Evolutionary conservation across 2,888 invertebrate species (phyloP), one percentile per base, ranked within the genome.

Genomic region (Troglohyphantes excavatus): DNA sequence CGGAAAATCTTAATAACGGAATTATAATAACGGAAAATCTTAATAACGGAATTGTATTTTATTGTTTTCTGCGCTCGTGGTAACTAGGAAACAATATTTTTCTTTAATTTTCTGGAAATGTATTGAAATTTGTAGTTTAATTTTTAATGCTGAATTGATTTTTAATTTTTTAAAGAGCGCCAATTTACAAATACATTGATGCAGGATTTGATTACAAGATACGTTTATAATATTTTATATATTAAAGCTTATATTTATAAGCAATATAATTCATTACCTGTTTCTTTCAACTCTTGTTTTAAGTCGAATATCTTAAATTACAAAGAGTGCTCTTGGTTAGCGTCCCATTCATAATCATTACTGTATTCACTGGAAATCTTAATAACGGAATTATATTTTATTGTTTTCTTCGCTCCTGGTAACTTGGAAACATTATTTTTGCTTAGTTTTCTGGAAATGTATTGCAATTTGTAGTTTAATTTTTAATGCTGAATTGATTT

Each of bases 291-390:
- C 26, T 39, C 26, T 39, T 39, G 39, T 39, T 43, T 43, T 21
- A 26, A 78, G 43, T 65, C 78, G 78, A 78, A 78, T 39, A 65
- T 78, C 63, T 78, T 78, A 78, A 78, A 78, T 78, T 78, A 78
- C 78, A 65, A 65, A 43, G 78, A 65, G 63, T 23, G 61, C 39
- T 65, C 65, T 39, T 78, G 78, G 59, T 63, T 43, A 43, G 78
- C 39, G n/a, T 26, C 0, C n/a, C 39, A 78, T 65, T 63, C 63
- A 78, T 78, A 63, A 78, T 78, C 65, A 63, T 78, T 65, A 65
- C 65, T 78, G 65, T 43, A 33, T 63, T 17, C 17, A 17, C 33
- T 78, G 23, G n/a, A 59, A 33, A 61, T 29, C 53, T 17, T 17
- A 43, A 39, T 63, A 75, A 23, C 9, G 17, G 39, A 27, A 39